These are phyloP conservation scores for Galleria mellonella DNA, from an alignment of 1,140 invertebrate genomes.

Conservation along the genomic window DNA sequence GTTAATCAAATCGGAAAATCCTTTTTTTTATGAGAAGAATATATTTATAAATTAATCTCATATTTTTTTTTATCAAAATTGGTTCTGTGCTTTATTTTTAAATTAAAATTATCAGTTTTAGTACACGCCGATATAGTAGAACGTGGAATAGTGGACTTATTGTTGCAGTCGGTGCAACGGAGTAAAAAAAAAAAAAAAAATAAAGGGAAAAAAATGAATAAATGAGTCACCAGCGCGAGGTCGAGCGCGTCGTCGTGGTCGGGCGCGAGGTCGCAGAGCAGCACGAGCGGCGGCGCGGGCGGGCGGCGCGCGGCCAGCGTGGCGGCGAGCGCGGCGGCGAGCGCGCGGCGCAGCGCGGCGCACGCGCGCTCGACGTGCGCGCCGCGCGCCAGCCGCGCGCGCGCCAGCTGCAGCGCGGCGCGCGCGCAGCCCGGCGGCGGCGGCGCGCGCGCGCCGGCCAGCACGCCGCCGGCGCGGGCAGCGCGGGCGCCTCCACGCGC, in stretches of 20 bases:
- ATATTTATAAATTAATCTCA: background rate
- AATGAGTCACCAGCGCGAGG: conserved; percentile 85
- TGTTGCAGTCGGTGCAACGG: no score
- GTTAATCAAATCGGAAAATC: no score
- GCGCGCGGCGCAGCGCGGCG: conserved; percentile 79
- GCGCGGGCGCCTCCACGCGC: conserved; percentile 82
- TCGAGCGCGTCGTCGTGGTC: conserved; percentile 89
- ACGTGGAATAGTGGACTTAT: no score
- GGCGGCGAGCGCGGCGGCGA: conserved; percentile 76
- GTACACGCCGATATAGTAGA: no score
- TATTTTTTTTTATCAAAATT: no score
- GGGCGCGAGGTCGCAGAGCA: conserved; percentile 87
- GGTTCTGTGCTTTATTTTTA: no score
- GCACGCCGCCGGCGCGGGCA: conserved; percentile 84
- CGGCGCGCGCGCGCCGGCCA: conserved; percentile 81
- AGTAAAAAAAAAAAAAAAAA: no score
- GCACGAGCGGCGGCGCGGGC: conserved; percentile 78
- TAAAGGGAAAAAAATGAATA: no score
- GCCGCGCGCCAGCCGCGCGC: conserved; percentile 79
- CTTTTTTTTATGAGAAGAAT: background rate
- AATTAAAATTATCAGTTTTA: no score
- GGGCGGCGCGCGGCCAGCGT: conserved; percentile 39
- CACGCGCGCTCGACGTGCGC: conserved; percentile 88
- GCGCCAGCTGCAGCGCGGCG: conserved; percentile 84
- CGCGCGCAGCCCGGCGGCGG: conserved; percentile 85